Base-by-base conservation (phyloP, 2,888 invertebrate genomes). In the Habrosyne pyritoides region DNA sequence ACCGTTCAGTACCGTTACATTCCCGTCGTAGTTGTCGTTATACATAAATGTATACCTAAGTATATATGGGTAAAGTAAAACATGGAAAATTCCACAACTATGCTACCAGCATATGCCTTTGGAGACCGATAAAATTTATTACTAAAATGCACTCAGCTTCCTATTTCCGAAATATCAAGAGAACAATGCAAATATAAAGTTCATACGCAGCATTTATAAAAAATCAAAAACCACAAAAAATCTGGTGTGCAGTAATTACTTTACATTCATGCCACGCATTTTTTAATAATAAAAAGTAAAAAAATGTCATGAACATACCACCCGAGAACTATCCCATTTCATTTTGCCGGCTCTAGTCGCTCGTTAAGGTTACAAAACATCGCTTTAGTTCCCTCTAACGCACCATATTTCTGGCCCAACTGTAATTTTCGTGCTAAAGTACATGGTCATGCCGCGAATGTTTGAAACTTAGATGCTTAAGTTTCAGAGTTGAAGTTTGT, bases 361-460 rank as follows among this genome's bases (percentile, higher is more conserved):
- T 81, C 83, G 78, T 84, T 84, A 79, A 73, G 67, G 75, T 73
- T 73, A 77, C 75, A 81, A 71, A 82, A 81, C 77, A 76, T 73
- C 73, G 70, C 73, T 79, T 74, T 74, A 75, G 77, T 76, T 80
- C 66, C 69, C 74, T 78, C 78, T 71, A 74, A 79, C 69, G 67
- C 77, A 69, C 73, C 64, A 73, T 77, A 78, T 75, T 73, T 77
- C 67, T 64, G 63, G 61, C 57, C 55, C 64, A 77, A 79, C 76
- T 81, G 77, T 78, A 79, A 80, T 77, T 77, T 78, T 68, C 72
- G 61, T 71, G 70, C 73, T 69, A 70, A 74, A 65, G 60, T 63
- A 57, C 64, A 59, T 46, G 52, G 36, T 66, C 60, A 57, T 65
- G 60, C 59, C 24, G 4, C 42, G 26, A 28, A 53, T 28, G 22